A percentile compares a stretch with the other conserved stretches of the same genome.
Evolutionary conservation across 2,113 vertebrate genomes (phyloP).

Genomic region (Otolemur garnettii): DNA sequence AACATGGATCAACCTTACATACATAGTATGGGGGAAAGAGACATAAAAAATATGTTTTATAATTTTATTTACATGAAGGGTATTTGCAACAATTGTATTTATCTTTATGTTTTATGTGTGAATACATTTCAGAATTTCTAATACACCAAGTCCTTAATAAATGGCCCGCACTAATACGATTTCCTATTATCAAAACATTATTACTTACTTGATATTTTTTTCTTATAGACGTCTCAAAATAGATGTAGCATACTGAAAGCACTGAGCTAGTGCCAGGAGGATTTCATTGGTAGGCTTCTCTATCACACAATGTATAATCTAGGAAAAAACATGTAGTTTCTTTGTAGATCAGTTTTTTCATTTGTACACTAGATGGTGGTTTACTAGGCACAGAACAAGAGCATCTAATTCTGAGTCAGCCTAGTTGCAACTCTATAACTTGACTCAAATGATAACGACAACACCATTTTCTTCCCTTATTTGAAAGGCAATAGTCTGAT

Average conservation of each 20-base stretch:
- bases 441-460: neutral
- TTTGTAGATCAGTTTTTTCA: neutral
- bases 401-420: accelerated
- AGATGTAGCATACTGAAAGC: neutral
- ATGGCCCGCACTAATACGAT: neutral
- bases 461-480: neutral
- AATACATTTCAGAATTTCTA: neutral
- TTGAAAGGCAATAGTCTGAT: neutral
- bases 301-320: neutral
- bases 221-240: neutral
- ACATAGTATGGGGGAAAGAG: neutral
- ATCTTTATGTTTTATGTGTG: neutral
- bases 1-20: neutral
- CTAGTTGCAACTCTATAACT: too few species aligned
- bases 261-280: too few species aligned
- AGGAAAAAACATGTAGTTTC: neutral
- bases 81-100: neutral
- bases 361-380: neutral
- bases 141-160: neutral
- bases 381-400: neutral
- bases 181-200: neutral
- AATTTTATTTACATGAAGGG: neutral
- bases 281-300: neutral
- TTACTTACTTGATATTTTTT: neutral
- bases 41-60: neutral